Evolutionary conservation across 2,113 vertebrate species (phyloP).

Genomic region (Dicrurus megarhynchus): DNA sequence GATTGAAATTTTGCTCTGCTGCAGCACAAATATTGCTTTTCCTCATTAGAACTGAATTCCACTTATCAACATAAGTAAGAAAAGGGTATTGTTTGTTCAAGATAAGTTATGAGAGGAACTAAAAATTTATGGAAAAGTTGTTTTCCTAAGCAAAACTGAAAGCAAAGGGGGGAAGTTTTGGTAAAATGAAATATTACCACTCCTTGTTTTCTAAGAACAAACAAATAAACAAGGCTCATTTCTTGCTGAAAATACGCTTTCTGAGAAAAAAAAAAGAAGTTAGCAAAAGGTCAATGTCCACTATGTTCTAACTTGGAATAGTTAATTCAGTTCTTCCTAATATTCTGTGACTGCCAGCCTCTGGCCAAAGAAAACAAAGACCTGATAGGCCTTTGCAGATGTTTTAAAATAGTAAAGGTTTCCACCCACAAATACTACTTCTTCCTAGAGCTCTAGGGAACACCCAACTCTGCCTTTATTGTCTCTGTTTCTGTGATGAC

Average conservation of each 20-base stretch:
- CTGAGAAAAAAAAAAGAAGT: neutral
- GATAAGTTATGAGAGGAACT: neutral
- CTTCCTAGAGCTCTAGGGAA: neutral
- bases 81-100: neutral
- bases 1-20: neutral
- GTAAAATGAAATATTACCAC: neutral
- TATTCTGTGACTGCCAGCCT: neutral
- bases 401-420: neutral
- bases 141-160: neutral
- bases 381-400: neutral
- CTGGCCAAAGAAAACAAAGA: neutral
- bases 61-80: neutral
- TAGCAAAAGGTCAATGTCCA: neutral
- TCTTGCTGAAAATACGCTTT: neutral
- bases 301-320: neutral
- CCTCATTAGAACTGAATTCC: neutral
- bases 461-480: neutral
- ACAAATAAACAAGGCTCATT: neutral
- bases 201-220: neutral
- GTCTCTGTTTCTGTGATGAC: neutral
- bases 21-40: neutral
- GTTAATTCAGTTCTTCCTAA: neutral
- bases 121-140: neutral
- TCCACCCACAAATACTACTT: neutral
- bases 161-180: fast-evolving